Base-by-base conservation (phyloP, 2,113 vertebrate genomes). In the Laterallus jamaicensis region DNA sequence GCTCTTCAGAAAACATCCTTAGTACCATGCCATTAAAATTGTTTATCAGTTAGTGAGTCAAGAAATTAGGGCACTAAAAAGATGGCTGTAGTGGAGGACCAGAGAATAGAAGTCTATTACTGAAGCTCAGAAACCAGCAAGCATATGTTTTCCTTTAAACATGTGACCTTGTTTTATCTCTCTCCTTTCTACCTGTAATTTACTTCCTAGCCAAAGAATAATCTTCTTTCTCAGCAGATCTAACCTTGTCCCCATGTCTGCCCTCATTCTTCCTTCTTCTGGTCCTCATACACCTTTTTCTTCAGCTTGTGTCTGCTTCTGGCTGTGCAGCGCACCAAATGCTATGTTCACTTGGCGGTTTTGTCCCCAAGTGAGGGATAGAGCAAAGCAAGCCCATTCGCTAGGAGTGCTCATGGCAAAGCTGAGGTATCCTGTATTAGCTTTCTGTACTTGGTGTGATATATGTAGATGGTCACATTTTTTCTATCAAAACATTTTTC, bases 1-100 rank as follows among this genome's bases (percentile, higher is more conserved):
- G 95, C 95, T 95, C 95, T 96, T 97, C 96, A 97, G 64, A 96
- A 96, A 95, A 95, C 63, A 90, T 96, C 94, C 95, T 82, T 74
- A 90, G 75, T 93, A 96, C 69, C 62, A 97, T 93, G 80, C 96
- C 96, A 97, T 97, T 97, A 95, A 97, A 98, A 92, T 94, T 95
- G 83, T 88, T 97, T 92, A 85, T 96, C 95, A 95, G 84, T 94
- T 97, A 96, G 77, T 94, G 87, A 88, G 80, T 94, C 93, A 96
- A 96, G 90, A 97, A 96, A 97, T 75, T 86, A 96, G 71, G 80
- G 71, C 52, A 70, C 82, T 89, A 75, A 92, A 80, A 81, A 89
- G 75, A 97, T 88, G 84, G 80, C 85, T 94, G 59, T 91, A 75
- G 56, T 66, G 80, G 82, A 75, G 80, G 44, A 75, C 75, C 63